Conservation (phyloP, 1,140 invertebrate genomes). For the Odontomachus brunneus region DNA sequence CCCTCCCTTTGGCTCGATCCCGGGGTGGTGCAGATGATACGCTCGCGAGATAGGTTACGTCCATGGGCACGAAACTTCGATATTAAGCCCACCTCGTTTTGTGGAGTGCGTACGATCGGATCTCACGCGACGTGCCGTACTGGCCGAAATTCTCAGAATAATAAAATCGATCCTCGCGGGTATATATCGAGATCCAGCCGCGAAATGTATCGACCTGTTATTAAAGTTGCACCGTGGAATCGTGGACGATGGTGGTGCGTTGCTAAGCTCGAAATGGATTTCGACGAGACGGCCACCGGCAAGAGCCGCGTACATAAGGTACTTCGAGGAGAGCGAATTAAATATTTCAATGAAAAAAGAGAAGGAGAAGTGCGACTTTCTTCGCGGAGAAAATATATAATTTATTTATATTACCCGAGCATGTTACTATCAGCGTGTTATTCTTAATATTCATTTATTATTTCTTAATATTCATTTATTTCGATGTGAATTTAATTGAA, state of each 20-base stretch:
- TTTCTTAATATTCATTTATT: too few relatives aligned
- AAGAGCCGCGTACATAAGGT: not conserved
- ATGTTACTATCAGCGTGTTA: too few relatives aligned
- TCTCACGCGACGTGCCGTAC: slow-evolving; percentile 35
- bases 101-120: slow-evolving; percentile 56
- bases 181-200: slow-evolving; percentile 22
- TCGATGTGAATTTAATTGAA: too few relatives aligned
- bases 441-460: too few relatives aligned
- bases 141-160: slow-evolving; percentile 41
- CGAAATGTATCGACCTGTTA: slow-evolving; percentile 18
- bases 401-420: too few relatives aligned
- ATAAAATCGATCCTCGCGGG: slow-evolving; percentile 37
- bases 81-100: slow-evolving; percentile 38
- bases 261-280: not conserved
- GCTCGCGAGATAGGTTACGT: slow-evolving; percentile 67
- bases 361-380: too few relatives aligned
- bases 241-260: not conserved
- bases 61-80: slow-evolving; percentile 44
- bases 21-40: slow-evolving; percentile 59
- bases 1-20: slow-evolving; percentile 25
- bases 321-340: too few relatives aligned
- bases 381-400: too few relatives aligned
- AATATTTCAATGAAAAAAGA: too few relatives aligned
- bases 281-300: not conserved
- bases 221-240: slow-evolving; percentile 13